Conservation (phyloP, 2,113 vertebrate species). For the Aldabrachelys gigantea region DNA sequence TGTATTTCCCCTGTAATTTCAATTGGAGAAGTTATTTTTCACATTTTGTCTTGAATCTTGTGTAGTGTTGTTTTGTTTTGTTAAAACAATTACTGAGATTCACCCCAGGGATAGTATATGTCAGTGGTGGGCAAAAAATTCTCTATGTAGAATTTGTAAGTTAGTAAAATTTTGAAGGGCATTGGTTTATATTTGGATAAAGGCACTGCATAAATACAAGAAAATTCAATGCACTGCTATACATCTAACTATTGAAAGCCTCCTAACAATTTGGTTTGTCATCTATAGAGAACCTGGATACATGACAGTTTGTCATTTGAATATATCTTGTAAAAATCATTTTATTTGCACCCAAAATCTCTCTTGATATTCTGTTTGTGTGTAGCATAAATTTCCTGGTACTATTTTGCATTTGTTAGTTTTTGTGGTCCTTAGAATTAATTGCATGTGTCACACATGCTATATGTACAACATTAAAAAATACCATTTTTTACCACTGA, state of each 20-base stretch:
- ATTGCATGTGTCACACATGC: background rate
- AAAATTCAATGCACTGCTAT: background rate
- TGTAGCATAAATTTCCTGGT: background rate
- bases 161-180: background rate
- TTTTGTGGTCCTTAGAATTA: background rate
- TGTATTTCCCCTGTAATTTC: background rate
- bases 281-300: background rate
- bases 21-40: background rate
- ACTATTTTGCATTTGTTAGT: background rate
- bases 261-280: background rate
- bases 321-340: background rate
- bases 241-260: background rate
- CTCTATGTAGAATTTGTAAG: background rate
- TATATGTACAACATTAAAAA: background rate
- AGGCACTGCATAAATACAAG: background rate
- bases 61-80: background rate
- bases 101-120: background rate
- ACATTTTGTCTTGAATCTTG: background rate
- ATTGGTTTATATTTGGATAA: background rate
- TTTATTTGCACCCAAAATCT: background rate
- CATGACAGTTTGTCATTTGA: background rate
- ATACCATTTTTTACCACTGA: background rate
- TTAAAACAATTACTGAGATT: background rate
- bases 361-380: conserved; percentile 3
- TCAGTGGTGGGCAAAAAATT: background rate